Conservation (phyloP, 2,113 vertebrate species). For the Corvus hawaiiensis region DNA sequence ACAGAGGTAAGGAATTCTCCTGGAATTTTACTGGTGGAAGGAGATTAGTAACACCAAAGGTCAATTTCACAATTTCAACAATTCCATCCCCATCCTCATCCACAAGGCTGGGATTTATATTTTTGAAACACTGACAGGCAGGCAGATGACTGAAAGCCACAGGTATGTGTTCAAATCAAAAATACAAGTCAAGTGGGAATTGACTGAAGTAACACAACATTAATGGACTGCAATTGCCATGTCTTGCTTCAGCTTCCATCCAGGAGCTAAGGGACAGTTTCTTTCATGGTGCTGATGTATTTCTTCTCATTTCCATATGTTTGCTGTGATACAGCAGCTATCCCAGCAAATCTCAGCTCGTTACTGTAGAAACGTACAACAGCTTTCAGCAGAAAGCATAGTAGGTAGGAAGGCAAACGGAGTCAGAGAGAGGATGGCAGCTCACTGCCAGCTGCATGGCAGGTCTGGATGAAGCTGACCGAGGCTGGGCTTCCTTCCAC, state of each 20-base stretch:
- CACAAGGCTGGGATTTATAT: neutral
- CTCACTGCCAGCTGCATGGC: neutral
- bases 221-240: neutral
- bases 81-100: neutral
- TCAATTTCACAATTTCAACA: no score
- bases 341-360: neutral
- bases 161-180: neutral
- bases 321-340: neutral
- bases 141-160: neutral
- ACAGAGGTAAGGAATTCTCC: neutral
- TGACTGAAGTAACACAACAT: neutral
- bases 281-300: neutral
- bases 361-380: rapidly evolving
- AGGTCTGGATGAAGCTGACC: neutral
- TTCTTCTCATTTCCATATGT: neutral
- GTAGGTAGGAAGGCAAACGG: neutral
- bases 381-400: neutral
- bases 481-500: neutral
- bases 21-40: neutral
- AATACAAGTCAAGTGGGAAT: neutral
- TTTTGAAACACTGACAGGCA: neutral
- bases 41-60: neutral
- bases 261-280: neutral
- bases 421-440: neutral
- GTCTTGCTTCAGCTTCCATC: neutral